These are phyloP conservation scores for Amphiprion ocellaris DNA, from an alignment of 2,113 vertebrate genomes.

Conservation along the genomic window DNA sequence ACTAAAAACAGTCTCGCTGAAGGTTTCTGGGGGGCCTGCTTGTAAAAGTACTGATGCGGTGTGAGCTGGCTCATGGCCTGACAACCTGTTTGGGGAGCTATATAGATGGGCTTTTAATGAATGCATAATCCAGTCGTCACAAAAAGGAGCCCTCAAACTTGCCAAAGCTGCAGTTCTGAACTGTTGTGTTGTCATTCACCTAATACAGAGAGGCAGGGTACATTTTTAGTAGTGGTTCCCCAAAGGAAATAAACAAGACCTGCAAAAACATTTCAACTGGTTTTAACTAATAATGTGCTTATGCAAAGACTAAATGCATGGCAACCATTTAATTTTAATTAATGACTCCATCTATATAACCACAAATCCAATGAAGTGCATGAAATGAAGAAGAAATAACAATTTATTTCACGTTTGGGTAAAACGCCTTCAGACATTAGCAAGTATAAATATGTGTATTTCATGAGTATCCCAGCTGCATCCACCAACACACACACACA, in stretches of 20 bases:
- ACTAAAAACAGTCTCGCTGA: constrained; percentile 83
- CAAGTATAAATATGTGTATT: neutral
- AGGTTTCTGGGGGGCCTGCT: constrained; percentile 82
- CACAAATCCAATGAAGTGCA: constrained; percentile 13
- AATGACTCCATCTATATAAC: constrained; percentile 33
- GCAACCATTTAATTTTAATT: constrained; percentile 42
- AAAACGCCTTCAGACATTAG: neutral
- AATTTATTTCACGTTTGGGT: neutral
- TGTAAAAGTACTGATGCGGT: constrained; percentile 79
- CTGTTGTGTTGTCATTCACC: constrained; percentile 49
- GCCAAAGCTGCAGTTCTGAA: constrained; percentile 54
- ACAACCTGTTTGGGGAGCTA: constrained; percentile 83
- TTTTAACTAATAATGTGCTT: constrained; percentile 49
- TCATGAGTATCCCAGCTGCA: neutral
- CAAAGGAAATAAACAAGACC: constrained; percentile 54
- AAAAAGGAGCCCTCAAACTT: constrained; percentile 46
- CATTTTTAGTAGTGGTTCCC: constrained; percentile 43
- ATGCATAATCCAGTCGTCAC: constrained; percentile 76
- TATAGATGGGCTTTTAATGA: constrained; percentile 81
- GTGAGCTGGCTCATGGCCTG: constrained; percentile 76
- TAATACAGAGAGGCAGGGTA: constrained; percentile 16
- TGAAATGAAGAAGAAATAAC: neutral
- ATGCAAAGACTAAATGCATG: constrained; percentile 10
- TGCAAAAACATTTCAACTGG: constrained; percentile 21
- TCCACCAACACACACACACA: neutral